Base-by-base conservation (phyloP, 2,888 invertebrate genomes). In the Ischnus inquisitorius region DNA sequence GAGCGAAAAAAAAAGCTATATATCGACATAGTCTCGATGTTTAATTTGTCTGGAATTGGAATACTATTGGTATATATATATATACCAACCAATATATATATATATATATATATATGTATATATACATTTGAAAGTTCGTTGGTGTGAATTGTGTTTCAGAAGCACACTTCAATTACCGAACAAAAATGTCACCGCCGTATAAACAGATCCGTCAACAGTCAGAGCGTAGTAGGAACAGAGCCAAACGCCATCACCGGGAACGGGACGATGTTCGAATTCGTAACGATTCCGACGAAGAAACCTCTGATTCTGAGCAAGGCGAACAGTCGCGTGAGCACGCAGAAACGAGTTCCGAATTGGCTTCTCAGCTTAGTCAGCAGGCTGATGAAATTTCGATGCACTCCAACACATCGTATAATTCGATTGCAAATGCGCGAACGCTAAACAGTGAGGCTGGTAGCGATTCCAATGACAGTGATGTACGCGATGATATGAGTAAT, bases 121-220 rank as follows among this genome's bases (percentile, higher is more conserved):
- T n/a, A n/a, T n/a, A 46, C 14, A 46, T 46, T 46, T 5, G n/a
- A 46, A n/a, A 46, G n/a, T 46, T 46, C 4, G 46, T 3, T 46
- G 3, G 46, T 46, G 16, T 46, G 46, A n/a, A 34, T 62, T 28
- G 28, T 87, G 85, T 60, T 46, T 79, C 22, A 60, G 86, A 3
- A 83, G 86, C 65, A 69, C 12, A 54, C 6, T 54, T 16, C 5
- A 16, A 19, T 19, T n/a, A 8, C 5, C 19, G 1, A 19, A 16
- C n/a, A n/a, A 54, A 14, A 8, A 54, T 54, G 51, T 5, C 51
- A 54, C 51, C 51, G 19, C 51, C 51, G 22, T 54, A 54, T 54
- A 16, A 22, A 22, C 54, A 10, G 10, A 22, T 54, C 8, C 1
- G 3, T 19, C 19, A 54, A 22, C 54, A 22, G 5, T 54, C 54